phyloP scores from a whole-genome alignment of 2,888 invertebrate species.

The Athripsodes cinereus region DNA sequence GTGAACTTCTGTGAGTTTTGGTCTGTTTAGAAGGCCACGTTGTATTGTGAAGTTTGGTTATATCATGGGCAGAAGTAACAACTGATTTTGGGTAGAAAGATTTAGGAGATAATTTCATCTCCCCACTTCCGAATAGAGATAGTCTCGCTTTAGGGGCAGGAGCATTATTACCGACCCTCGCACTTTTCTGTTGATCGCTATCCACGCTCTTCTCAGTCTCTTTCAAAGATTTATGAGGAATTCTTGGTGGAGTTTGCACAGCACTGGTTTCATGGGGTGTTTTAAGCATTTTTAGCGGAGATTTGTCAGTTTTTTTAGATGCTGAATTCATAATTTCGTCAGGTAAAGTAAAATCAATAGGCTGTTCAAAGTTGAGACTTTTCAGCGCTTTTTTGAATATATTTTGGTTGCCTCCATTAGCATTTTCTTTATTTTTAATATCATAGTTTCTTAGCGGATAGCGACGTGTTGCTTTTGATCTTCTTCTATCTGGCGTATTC shows the following conservation, averaged over 20 bases:
- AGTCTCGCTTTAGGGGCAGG: constrained; percentile 42
- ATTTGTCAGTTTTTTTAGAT: neutral
- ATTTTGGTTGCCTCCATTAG: constrained; percentile 27
- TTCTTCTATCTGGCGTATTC: constrained; percentile 41
- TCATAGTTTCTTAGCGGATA: constrained; percentile 6
- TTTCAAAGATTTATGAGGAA: constrained; percentile 35
- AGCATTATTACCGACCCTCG: constrained; percentile 11
- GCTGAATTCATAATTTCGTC: constrained; percentile 1
- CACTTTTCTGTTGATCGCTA: constrained; percentile 38
- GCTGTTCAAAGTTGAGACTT: constrained; percentile 1
- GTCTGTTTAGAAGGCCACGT: constrained; percentile 33
- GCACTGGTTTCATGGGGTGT: constrained; percentile 41
- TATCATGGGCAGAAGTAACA: constrained; percentile 31
- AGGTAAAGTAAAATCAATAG: neutral
- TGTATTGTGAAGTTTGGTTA: constrained; percentile 24
- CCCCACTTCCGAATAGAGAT: constrained; percentile 43
- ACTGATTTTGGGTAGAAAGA: constrained; percentile 50
- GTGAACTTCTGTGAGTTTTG: constrained; percentile 30
- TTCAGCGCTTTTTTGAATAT: neutral
- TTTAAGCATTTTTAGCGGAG: constrained; percentile 34
- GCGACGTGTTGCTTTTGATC: neutral
- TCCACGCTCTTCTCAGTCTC: constrained; percentile 23
- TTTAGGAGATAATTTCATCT: constrained; percentile 44
- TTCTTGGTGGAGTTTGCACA: constrained; percentile 40
- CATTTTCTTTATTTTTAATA: constrained; percentile 26